Evolutionary conservation across 35 echinoderm and acorn worm species (phyloP), one percentile per base, ranked within the genome.

Genomic region (Nesometra sesokonis): DNA sequence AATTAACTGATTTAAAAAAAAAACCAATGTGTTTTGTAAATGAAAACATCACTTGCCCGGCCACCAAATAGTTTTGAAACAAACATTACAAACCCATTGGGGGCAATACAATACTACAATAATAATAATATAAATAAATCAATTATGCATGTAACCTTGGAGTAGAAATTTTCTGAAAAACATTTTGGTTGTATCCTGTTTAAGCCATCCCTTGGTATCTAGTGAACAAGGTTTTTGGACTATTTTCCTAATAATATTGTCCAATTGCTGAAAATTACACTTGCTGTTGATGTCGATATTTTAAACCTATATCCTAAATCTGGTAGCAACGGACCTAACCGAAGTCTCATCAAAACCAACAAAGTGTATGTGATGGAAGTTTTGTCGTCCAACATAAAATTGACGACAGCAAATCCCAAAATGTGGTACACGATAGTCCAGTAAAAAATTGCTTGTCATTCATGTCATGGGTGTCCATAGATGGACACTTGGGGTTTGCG

Each of bases 51-150:
- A 85, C 76, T 85, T 27, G 84, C 84, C 29, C 83, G 27, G 3
- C 89, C 89, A n/a, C 82, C 89, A 90, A 85, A 90, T 13, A 90
- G 89, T 36, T 90, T 86, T 19, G 89, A 86, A 39, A 90, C 89
- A 80, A 85, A 90, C 77, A 80, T 78, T 17, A 90, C 89, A 85
- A 40, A 85, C 13, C 89, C 89, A 85, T 85, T 85, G 32, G 57
- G 77, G 13, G 89, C 35, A 33, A 90, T 90, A 27, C 89, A 79
- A 33, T 79, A 85, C 19, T 85, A n/a, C n/a, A n/a, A n/a, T n/a
- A n/a, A n/a, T n/a, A 79, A 87, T 32, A 87, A 30, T 39, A 79
- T 76, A 5, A 35, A 79, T 37, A 57, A 87, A 37, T 87, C 86
- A 29, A 87, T 79, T 33, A 87, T 87, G 13, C 47, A 67, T 38